Conservation (phyloP, 2,888 invertebrate species). For the Microchrysa polita region DNA sequence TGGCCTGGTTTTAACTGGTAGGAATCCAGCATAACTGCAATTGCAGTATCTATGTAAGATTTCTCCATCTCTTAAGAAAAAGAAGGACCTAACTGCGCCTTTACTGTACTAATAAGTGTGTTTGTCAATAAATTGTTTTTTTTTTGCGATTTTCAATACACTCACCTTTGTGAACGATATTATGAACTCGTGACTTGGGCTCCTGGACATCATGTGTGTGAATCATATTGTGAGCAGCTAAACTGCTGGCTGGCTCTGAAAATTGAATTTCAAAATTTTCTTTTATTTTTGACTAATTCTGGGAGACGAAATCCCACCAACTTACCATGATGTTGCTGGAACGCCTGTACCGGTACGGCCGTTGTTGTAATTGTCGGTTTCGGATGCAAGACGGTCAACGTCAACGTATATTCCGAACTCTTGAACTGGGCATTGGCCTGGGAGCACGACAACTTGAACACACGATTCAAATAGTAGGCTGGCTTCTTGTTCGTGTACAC, state of each 20-base stretch:
- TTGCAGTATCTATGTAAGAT: too few species aligned
- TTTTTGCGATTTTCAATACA: too few species aligned
- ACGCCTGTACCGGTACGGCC: conserved; percentile 65
- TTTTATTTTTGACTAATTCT: too few species aligned
- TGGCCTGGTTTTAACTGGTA: too few species aligned
- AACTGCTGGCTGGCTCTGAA: conserved; percentile 61
- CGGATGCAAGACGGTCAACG: conserved; percentile 90
- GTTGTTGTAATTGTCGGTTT: conserved; percentile 67
- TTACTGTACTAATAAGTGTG: too few species aligned
- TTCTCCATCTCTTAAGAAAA: too few species aligned
- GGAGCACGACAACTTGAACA: conserved; percentile 95
- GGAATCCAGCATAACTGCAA: too few species aligned
- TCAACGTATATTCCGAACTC: conserved; percentile 95
- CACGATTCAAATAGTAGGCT: conserved; percentile 93
- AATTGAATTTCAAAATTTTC: too few species aligned
- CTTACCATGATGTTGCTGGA: conserved; percentile 43
- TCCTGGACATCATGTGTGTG: conserved; percentile 63
- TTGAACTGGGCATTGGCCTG: conserved; percentile 93
- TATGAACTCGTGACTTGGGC: conserved; percentile 59
- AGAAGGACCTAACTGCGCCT: too few species aligned
- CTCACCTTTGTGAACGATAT: conserved; percentile 61
- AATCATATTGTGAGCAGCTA: conserved; percentile 63
- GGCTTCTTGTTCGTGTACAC: conserved; percentile 97
- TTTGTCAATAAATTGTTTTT: too few species aligned
- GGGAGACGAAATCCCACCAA: neutral